phyloP scores from a whole-genome alignment of 1,140 invertebrate species.

The Ostrea denselamellosa region DNA sequence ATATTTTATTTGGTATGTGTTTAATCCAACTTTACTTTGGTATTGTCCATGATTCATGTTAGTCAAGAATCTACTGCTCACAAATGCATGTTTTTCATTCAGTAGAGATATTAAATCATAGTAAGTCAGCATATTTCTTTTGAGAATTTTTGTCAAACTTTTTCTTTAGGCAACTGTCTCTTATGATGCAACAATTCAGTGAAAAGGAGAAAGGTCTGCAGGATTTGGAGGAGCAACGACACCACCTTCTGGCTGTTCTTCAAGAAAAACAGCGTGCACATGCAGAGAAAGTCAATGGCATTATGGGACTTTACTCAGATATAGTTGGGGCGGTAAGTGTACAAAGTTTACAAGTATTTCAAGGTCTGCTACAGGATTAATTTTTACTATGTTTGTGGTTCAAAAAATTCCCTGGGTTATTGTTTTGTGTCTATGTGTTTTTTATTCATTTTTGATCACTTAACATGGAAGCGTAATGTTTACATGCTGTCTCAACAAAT shows the following conservation, averaged over 20 bases:
- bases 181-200: conserved; percentile 15
- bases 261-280: not conserved
- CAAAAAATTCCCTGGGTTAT: too few species aligned
- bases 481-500: too few species aligned
- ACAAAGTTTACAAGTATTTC: not conserved
- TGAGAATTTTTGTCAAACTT: not conserved
- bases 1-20: not conserved
- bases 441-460: too few species aligned
- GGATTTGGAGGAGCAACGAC: conserved; percentile 19
- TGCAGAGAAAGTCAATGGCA: conserved; percentile 4
- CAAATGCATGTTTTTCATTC: not conserved
- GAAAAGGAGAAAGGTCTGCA: not conserved
- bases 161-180: not conserved
- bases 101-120: not conserved
- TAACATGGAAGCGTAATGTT: too few species aligned
- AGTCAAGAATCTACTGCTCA: too few species aligned
- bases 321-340: conserved; percentile 11
- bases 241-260: not conserved
- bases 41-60: not conserved
- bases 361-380: not conserved
- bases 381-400: too few species aligned
- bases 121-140: not conserved
- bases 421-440: too few species aligned
- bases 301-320: conserved; percentile 33
- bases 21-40: not conserved